A percentile compares a stretch with the other conserved stretches of the same genome.
phyloP scores from a whole-genome alignment of 35 echinoderm and acorn worm species.

The Amphiura filiformis region DNA sequence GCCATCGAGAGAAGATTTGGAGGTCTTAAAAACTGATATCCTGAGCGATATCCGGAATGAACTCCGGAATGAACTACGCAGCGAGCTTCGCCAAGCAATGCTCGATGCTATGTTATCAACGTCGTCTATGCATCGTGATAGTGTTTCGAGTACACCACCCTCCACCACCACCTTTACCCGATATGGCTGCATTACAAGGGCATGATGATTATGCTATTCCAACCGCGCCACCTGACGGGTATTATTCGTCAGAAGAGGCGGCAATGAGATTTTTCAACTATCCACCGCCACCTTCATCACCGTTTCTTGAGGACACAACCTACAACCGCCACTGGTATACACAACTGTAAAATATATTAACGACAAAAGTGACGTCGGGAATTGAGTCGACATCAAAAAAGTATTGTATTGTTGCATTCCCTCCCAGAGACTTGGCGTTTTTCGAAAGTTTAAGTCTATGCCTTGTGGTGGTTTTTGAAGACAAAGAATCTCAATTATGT shows the following conservation, averaged over 20 bases:
- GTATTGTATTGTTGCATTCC: too few species aligned
- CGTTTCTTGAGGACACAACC: not conserved
- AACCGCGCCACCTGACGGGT: not conserved
- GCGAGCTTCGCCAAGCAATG: not conserved
- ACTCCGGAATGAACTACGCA: not conserved
- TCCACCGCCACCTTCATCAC: constrained; percentile 8
- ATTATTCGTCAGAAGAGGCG: not conserved
- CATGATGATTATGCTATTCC: not conserved
- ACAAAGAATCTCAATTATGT: too few species aligned
- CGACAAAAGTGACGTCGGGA: too few species aligned
- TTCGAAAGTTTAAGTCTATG: too few species aligned
- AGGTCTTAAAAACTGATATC: not conserved
- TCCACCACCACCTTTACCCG: not conserved
- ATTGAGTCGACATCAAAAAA: too few species aligned
- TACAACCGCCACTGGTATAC: not conserved
- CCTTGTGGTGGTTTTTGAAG: too few species aligned
- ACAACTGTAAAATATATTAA: too few species aligned
- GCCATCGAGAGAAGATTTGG: not conserved
- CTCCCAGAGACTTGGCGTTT: too few species aligned
- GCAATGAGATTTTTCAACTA: not conserved
- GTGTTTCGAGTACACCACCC: not conserved
- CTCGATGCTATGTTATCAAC: not conserved
- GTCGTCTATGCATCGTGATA: not conserved
- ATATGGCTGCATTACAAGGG: not conserved
- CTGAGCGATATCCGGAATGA: not conserved